A percentile compares a stretch with the other conserved stretches of the same genome.
phyloP scores from a whole-genome alignment of 1,140 invertebrate genomes.

The Portunus trituberculatus region DNA sequence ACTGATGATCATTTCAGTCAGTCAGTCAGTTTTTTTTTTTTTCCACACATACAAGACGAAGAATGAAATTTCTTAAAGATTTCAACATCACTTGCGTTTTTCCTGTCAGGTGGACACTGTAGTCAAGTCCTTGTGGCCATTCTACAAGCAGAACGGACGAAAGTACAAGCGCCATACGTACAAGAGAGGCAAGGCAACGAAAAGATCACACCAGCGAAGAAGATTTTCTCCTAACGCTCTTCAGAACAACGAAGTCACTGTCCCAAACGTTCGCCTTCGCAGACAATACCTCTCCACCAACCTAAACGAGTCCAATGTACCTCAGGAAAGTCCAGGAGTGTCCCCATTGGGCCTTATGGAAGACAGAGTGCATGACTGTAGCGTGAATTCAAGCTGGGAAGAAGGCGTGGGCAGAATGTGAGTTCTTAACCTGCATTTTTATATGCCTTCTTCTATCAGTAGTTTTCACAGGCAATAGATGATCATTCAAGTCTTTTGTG shows the following conservation, averaged over 20 bases:
- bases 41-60: too few species aligned
- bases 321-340: not conserved
- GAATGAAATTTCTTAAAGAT: too few species aligned
- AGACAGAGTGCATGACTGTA: not conserved
- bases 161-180: constrained; percentile 50
- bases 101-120: constrained; percentile 42
- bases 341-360: not conserved
- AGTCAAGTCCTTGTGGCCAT: constrained; percentile 64
- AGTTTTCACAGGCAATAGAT: not conserved
- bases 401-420: constrained; percentile 48
- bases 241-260: not conserved
- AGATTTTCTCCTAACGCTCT: too few species aligned
- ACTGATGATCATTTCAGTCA: too few species aligned
- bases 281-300: not conserved
- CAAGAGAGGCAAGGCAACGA: not conserved
- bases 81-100: too few species aligned
- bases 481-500: too few species aligned
- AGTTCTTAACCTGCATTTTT: not conserved
- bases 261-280: not conserved
- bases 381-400: constrained; percentile 40
- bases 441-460: not conserved
- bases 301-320: not conserved
- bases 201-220: not conserved
- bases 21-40: too few species aligned
- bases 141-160: constrained; percentile 59